A percentile compares a stretch with the other conserved stretches of the same genome.
These are phyloP conservation scores for Gymnarchus niloticus DNA, from an alignment of 2,113 vertebrate genomes.

Conservation along the genomic window DNA sequence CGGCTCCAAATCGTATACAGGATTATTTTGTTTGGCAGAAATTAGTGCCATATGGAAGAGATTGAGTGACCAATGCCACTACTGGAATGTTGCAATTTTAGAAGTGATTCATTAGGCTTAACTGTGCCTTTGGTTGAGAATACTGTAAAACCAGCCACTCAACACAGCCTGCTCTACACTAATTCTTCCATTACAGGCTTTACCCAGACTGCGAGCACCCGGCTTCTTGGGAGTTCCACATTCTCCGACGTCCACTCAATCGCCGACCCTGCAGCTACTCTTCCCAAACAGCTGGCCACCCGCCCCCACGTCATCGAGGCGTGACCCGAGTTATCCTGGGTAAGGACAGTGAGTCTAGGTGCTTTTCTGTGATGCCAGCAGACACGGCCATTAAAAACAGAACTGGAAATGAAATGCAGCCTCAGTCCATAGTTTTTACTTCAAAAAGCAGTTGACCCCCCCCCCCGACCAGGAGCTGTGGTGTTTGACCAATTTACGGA, in stretches of 20 bases:
- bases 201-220: not conserved
- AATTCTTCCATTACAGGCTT: not conserved
- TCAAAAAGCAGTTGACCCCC: too few species aligned
- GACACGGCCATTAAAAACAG: not conserved
- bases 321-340: not conserved
- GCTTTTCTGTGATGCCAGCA: not conserved
- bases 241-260: not conserved
- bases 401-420: not conserved
- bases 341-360: not conserved
- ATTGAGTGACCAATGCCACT: constrained; percentile 46
- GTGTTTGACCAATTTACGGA: not conserved
- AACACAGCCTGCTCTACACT: not conserved
- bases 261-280: not conserved
- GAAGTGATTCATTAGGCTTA: constrained; percentile 1
- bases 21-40: constrained; percentile 42
- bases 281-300: not conserved
- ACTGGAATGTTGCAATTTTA: not conserved
- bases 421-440: too few species aligned
- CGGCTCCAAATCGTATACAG: constrained; percentile 24
- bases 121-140: not conserved
- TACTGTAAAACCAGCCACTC: not conserved
- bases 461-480: not conserved
- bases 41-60: constrained; percentile 55
- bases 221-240: not conserved
- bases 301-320: not conserved